Evolutionary conservation across 2,888 invertebrate species (phyloP).

Genomic region (Ditylenchus weischeri): DNA sequence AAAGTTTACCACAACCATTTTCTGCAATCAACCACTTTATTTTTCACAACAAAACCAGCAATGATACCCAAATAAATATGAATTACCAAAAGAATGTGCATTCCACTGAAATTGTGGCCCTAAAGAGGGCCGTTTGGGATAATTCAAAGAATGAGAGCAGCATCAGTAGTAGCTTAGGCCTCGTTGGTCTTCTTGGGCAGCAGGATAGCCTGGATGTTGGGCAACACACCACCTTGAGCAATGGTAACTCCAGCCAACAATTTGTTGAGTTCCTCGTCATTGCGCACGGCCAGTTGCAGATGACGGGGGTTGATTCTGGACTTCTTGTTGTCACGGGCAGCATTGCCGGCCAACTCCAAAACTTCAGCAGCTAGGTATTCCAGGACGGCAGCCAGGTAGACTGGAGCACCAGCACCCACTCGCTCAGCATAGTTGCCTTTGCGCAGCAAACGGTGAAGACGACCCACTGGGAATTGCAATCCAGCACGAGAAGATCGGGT

Average conservation of each 20-base stretch:
- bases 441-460: slow-evolving; percentile 55
- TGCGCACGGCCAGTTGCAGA: slow-evolving; percentile 54
- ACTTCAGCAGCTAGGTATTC: slow-evolving; percentile 56
- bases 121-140: slow-evolving; percentile 13
- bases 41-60: too few relatives aligned
- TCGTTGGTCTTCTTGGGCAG: slow-evolving; percentile 56
- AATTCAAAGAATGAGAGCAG: slow-evolving; percentile 16
- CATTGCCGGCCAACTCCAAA: slow-evolving; percentile 62
- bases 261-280: slow-evolving; percentile 57
- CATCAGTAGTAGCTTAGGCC: slow-evolving; percentile 62
- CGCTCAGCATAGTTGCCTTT: slow-evolving; percentile 53
- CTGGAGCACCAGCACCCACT: slow-evolving; percentile 54
- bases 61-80: too few relatives aligned
- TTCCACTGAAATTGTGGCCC: slow-evolving; percentile 1
- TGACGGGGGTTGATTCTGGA: slow-evolving; percentile 61
- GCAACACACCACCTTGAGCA: slow-evolving; percentile 77
- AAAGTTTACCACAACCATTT: too few relatives aligned
- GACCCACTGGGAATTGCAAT: slow-evolving; percentile 57
- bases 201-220: slow-evolving; percentile 56
- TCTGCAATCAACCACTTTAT: too few relatives aligned
- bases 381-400: slow-evolving; percentile 53
- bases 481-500: slow-evolving; percentile 55
- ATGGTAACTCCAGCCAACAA: slow-evolving; percentile 70
- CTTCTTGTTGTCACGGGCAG: slow-evolving; percentile 63
- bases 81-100: too few relatives aligned